These are phyloP conservation scores for Acrobasis consociella DNA, from an alignment of 2,888 invertebrate species.

Conservation along the genomic window DNA sequence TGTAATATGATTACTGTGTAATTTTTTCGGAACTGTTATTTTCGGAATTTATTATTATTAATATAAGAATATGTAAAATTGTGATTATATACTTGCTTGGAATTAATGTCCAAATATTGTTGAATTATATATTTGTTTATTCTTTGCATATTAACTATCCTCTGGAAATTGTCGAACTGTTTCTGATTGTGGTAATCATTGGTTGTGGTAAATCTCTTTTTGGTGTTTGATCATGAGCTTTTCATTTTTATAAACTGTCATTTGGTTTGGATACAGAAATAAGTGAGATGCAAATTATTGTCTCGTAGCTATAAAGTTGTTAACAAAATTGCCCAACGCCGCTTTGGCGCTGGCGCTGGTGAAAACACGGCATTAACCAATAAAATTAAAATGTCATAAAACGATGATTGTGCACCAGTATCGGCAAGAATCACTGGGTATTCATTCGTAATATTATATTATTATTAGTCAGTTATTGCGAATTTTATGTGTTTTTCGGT, in stretches of 20 bases:
- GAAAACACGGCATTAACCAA: conserved; percentile 58
- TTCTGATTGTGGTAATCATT: not conserved
- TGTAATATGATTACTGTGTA: conserved; percentile 5
- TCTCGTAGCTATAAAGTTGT: conserved; percentile 57
- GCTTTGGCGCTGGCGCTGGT: conserved; percentile 37
- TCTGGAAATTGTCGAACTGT: not conserved
- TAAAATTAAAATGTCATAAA: conserved; percentile 75
- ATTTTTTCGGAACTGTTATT: too few species aligned
- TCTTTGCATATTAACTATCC: not conserved
- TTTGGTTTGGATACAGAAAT: conserved; percentile 12
- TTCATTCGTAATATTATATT: conserved; percentile 65
- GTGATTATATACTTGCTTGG: conserved; percentile 1
- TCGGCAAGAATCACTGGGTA: conserved; percentile 58
- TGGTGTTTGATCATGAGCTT: conserved; percentile 1
- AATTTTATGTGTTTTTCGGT: conserved; percentile 64
- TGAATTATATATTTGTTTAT: not conserved
- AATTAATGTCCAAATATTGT: conserved; percentile 1
- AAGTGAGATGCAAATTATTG: conserved; percentile 24
- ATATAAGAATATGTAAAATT: not conserved
- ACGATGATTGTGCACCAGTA: conserved; percentile 47
- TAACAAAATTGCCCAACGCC: conserved; percentile 50
- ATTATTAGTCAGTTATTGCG: conserved; percentile 67
- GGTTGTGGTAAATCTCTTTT: not conserved
- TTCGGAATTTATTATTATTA: not conserved
- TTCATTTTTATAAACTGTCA: not conserved